Evolutionary conservation across 2,113 vertebrate genomes (phyloP), one percentile per base, ranked within the genome.

Genomic region (Myocastor coypus): DNA sequence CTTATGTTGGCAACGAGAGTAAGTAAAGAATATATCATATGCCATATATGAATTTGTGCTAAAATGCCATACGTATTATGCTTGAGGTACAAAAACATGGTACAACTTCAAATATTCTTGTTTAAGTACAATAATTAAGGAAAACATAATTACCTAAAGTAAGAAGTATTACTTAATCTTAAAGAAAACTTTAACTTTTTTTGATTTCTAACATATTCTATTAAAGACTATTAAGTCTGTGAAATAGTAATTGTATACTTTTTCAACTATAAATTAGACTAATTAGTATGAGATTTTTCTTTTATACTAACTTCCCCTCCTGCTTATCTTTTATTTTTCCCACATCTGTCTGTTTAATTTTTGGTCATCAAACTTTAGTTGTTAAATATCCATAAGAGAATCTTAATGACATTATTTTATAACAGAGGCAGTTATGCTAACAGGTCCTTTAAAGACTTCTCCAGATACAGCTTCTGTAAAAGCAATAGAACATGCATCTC

Each of bases 181-280:
- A 78, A 94, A 63, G 24, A 13, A 89, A 95, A 40, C 28, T 89
- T 94, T 84, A 57, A n/a, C n/a, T n/a, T n/a, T n/a, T n/a, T 95
- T 92, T 94, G 12, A 32, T 63, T 95, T 90, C 32, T 0, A 89
- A n/a, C 8, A 89, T 24, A 82, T 7, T 77, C 37, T 90, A 32
- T 37, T 75, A 86, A 78, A 78, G 32, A 37, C 37, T 52, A 34
- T n/a, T 50, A 59, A 64, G 3, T 90, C 37, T 80, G 20, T 83
- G 64, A 85, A 91, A 81, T 86, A 94, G 52, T 50, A 86, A 22
- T 86, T 91, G 22, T 6, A 46, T 16, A 32, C 30, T 42, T 46
- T 64, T 30, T 91, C 34, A 68, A 4, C 7, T 89, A 19, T 28
- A 93, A 81, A 50, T 26, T n/a, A 63, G n/a, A 59, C n/a, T 40